These are phyloP conservation scores for Eclectus roratus DNA, from an alignment of 2,113 vertebrate genomes.

Conservation along the genomic window DNA sequence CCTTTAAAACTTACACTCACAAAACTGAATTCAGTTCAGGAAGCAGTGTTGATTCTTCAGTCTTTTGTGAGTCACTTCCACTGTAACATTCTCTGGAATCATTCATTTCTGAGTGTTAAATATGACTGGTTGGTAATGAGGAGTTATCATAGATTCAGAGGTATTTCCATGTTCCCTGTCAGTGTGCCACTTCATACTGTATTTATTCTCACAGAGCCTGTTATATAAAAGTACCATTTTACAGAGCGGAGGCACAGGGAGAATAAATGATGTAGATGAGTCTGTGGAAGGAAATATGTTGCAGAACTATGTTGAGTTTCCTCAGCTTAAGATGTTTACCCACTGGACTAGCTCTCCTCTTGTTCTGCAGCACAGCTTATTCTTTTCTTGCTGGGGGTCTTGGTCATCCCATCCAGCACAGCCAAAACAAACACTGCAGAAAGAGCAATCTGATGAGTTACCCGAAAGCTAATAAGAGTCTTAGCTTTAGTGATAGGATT, in stretches of 20 bases:
- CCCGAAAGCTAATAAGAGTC: neutral
- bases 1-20: neutral
- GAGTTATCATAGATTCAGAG: conserved; percentile 8
- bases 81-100: conserved; percentile 17
- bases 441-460: neutral
- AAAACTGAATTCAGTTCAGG: neutral
- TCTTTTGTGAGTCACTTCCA: conserved; percentile 30
- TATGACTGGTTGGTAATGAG: conserved; percentile 7
- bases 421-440: neutral
- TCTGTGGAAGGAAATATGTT: neutral
- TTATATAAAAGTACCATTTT: conserved; percentile 14
- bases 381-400: neutral
- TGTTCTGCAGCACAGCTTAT: neutral
- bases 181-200: conserved; percentile 20
- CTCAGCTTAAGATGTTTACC: neutral
- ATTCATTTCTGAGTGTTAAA: conserved; percentile 28
- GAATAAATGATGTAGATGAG: neutral
- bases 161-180: conserved; percentile 38
- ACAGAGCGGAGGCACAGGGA: neutral
- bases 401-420: neutral
- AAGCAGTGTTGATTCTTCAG: neutral
- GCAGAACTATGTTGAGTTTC: neutral
- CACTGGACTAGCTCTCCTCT: neutral
- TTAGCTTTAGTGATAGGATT: neutral
- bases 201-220: conserved; percentile 41